Evolutionary conservation across 2,113 vertebrate species (phyloP).

Genomic region (Crotalus helleri): DNA sequence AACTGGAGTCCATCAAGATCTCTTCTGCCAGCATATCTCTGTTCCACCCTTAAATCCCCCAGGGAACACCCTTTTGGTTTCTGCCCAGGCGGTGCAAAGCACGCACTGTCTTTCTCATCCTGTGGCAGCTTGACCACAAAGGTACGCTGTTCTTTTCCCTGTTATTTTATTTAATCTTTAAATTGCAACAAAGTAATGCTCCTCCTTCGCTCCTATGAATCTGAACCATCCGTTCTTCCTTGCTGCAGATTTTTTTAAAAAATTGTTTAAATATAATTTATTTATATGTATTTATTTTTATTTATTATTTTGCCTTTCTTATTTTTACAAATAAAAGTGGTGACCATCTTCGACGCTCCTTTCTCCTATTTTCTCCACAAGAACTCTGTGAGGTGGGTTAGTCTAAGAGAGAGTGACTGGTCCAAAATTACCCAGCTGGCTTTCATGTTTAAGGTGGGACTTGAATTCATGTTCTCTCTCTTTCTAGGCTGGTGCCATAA

Average conservation of each 20-base stretch:
- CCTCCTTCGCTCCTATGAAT: neutral
- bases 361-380: neutral
- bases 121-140: neutral
- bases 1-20: neutral
- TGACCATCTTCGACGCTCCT: neutral
- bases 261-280: neutral
- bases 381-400: neutral
- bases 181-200: neutral
- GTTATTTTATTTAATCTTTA: neutral
- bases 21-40: neutral
- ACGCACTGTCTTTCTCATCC: neutral
- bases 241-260: neutral
- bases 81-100: neutral
- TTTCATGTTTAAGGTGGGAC: neutral
- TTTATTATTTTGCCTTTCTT: neutral
- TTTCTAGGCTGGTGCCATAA: neutral
- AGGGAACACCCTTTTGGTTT: neutral
- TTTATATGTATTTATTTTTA: neutral
- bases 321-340: neutral
- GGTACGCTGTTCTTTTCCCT: neutral
- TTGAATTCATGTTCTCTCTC: neutral
- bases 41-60: neutral
- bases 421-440: neutral
- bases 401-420: neutral
- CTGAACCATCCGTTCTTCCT: neutral